Conservation (phyloP, 2,888 invertebrate species). For the Amiota minor region DNA sequence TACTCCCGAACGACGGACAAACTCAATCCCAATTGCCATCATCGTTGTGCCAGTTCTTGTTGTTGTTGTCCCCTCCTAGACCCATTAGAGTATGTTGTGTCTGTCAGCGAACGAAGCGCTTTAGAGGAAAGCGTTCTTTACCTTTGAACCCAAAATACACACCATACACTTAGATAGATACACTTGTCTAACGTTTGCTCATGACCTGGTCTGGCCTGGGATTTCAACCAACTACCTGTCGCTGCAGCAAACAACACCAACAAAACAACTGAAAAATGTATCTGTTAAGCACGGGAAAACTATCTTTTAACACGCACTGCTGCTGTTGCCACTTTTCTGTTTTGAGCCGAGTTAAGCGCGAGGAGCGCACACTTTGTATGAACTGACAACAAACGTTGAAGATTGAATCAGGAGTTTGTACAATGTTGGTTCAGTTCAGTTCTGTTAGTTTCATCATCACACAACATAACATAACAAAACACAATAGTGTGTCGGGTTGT, state of each 20-base stretch:
- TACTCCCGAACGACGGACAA: too few relatives aligned
- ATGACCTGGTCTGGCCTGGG: conserved; percentile 57
- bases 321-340: conserved; percentile 41
- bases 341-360: neutral
- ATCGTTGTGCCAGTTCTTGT: too few relatives aligned
- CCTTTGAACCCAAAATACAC: conserved; percentile 15
- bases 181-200: conserved; percentile 15
- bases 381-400: too few relatives aligned
- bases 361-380: too few relatives aligned
- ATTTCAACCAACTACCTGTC: conserved; percentile 67
- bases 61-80: conserved; percentile 49
- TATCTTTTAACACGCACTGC: conserved; percentile 68
- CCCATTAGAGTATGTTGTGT: conserved; percentile 54
- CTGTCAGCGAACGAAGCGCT: neutral
- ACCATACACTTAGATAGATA: neutral
- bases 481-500: neutral
- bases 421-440: conserved; percentile 1
- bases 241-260: conserved; percentile 36
- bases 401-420: neutral
- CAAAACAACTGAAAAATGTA: conserved; percentile 13
- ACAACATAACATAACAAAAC: neutral
- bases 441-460: neutral
- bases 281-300: conserved; percentile 61
- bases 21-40: too few relatives aligned
- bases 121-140: neutral